phyloP scores from a whole-genome alignment of 1,140 invertebrate genomes.

The Cecropterus lyciades region DNA sequence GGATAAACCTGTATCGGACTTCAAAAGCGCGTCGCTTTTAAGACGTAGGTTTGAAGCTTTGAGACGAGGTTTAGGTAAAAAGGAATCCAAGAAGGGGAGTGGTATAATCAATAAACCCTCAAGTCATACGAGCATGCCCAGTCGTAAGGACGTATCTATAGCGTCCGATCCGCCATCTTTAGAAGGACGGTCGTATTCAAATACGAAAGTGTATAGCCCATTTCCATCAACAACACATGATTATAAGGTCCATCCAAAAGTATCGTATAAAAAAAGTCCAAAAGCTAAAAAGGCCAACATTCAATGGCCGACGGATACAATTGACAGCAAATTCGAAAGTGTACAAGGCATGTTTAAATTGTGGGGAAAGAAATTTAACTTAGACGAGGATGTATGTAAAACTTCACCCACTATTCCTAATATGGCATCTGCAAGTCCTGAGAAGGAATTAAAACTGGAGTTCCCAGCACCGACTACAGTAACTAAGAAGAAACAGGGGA shows the following conservation, averaged over 20 bases:
- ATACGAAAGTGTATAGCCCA: constrained; percentile 52
- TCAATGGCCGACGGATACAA: constrained; percentile 36
- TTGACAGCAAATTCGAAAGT: constrained; percentile 51
- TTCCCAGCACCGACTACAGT: constrained; percentile 19
- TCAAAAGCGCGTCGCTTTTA: constrained; percentile 58
- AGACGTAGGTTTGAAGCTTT: constrained; percentile 61
- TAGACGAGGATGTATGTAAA: constrained; percentile 53
- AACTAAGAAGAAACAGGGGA: constrained; percentile 53
- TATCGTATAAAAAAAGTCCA: constrained; percentile 29
- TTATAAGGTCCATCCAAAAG: constrained; percentile 28
- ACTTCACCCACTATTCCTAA: constrained; percentile 31
- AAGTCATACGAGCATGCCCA: constrained; percentile 40
- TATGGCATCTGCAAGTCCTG: constrained; percentile 34
- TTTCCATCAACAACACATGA: constrained; percentile 27
- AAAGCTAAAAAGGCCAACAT: constrained; percentile 36
- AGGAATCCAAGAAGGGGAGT: constrained; percentile 47
- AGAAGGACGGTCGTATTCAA: constrained; percentile 53
- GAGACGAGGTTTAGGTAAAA: constrained; percentile 52
- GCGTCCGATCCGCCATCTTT: constrained; percentile 64
- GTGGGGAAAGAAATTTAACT: constrained; percentile 67
- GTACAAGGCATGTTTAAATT: constrained; percentile 68
- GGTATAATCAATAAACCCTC: constrained; percentile 39
- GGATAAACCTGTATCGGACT: constrained; percentile 43
- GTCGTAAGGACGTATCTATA: constrained; percentile 63
- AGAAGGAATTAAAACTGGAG: constrained; percentile 36